A percentile compares a stretch with the other conserved stretches of the same genome.
phyloP scores from a whole-genome alignment of 2,888 invertebrate species.

The Rotaria socialis region DNA sequence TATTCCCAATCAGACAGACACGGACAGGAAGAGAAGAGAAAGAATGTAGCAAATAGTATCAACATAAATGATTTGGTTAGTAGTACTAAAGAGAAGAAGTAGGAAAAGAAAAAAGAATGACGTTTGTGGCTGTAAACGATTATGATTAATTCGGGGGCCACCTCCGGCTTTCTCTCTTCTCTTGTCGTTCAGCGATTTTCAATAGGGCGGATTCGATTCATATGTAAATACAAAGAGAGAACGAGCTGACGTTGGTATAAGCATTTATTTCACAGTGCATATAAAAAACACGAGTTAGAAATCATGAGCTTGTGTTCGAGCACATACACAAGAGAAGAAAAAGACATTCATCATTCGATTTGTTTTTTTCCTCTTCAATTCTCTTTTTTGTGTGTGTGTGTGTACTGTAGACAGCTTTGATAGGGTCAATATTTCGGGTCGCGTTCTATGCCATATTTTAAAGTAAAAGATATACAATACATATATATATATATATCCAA shows the following conservation, averaged over 20 bases:
- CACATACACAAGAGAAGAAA: background rate
- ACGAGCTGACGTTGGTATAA: constrained; percentile 1
- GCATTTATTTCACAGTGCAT: background rate
- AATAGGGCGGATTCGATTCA: constrained; percentile 18
- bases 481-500: background rate
- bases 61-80: constrained; percentile 8
- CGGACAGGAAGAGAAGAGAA: background rate
- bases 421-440: background rate
- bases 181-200: constrained; percentile 26
- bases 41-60: constrained; percentile 6
- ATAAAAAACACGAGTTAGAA: background rate
- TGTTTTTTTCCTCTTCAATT: background rate
- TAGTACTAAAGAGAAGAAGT: constrained; percentile 12
- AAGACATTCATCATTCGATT: background rate
- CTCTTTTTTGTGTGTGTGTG: background rate
- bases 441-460: background rate
- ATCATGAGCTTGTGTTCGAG: background rate
- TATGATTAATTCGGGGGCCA: constrained; percentile 25
- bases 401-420: background rate
- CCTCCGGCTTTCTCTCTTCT: constrained; percentile 9
- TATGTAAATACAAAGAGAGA: background rate
- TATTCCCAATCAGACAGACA: constrained; percentile 3
- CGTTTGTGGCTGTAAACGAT: constrained; percentile 15
- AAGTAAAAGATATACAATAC: background rate
- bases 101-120: background rate